Percentiles rank a stretch among this genome's conserved stretches.
Evolutionary conservation across 2,888 invertebrate species (phyloP).

Genomic region (Macrophya alboannulata): DNA sequence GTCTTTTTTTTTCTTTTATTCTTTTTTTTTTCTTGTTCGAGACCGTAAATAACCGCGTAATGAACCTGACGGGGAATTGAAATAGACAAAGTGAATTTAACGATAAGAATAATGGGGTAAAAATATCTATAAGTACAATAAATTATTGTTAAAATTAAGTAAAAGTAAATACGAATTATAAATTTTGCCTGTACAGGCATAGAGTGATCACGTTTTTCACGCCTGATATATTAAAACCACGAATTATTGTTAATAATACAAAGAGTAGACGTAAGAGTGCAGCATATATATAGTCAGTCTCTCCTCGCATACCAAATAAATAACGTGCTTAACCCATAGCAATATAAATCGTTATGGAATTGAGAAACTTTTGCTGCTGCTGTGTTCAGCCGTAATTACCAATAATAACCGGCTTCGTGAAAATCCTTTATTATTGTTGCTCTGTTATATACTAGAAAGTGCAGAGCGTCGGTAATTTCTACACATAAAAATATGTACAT

Average conservation of each 20-base stretch:
- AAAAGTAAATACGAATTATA: not conserved
- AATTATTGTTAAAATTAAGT: not conserved
- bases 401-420: constrained; percentile 43
- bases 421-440: constrained; percentile 42
- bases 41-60: constrained; percentile 34
- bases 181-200: not conserved
- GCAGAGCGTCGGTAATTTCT: not conserved
- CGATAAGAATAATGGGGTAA: not conserved
- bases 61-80: not conserved
- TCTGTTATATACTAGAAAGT: constrained; percentile 31
- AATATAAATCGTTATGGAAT: constrained; percentile 44
- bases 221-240: not conserved
- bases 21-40: not conserved
- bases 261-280: too few species aligned
- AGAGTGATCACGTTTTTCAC: not conserved
- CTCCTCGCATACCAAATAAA: constrained; percentile 23
- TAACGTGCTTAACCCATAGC: constrained; percentile 30
- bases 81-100: not conserved
- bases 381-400: constrained; percentile 20
- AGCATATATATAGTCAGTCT: not conserved
- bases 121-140: not conserved
- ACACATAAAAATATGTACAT: not conserved
- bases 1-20: too few species aligned
- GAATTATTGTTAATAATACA: constrained; percentile 29
- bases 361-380: constrained; percentile 35